These are phyloP conservation scores for Rhynchomys soricoides DNA, from an alignment of 2,113 vertebrate genomes.

Conservation along the genomic window DNA sequence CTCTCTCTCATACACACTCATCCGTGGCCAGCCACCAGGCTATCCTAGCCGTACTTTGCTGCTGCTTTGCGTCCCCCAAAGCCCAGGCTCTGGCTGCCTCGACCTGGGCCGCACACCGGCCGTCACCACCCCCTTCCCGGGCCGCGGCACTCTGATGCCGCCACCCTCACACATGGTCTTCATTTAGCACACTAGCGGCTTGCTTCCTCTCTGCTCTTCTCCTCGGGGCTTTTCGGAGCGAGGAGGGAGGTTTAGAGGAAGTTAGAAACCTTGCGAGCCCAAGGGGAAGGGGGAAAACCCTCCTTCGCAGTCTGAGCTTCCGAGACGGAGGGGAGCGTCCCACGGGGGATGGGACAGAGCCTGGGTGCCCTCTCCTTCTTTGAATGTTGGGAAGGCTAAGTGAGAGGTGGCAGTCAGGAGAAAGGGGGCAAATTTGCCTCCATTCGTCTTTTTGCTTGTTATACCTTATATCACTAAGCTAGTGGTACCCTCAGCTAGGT, in stretches of 20 bases:
- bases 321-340: constrained; percentile 59
- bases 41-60: constrained; percentile 47
- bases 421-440: background rate
- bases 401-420: background rate
- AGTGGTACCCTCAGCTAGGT: background rate
- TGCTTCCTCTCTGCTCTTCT: constrained; percentile 85
- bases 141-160: constrained; percentile 83
- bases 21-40: background rate
- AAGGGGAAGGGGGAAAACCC: constrained; percentile 79
- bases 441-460: background rate
- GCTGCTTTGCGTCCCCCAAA: constrained; percentile 66
- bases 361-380: constrained; percentile 19
- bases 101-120: constrained; percentile 65
- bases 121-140: constrained; percentile 59
- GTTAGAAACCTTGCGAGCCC: constrained; percentile 83
- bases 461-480: background rate
- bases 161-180: constrained; percentile 88
- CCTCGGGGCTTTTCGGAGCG: constrained; percentile 81
- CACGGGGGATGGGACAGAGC: background rate
- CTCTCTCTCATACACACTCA: too few species aligned
- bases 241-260: constrained; percentile 82
- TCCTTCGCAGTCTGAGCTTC: constrained; percentile 63
- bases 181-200: constrained; percentile 87
- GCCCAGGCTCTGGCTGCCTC: constrained; percentile 43
- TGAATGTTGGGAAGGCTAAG: constrained; percentile 12